Conservation (phyloP, 2,113 vertebrate genomes). For the Varanus komodoensis region DNA sequence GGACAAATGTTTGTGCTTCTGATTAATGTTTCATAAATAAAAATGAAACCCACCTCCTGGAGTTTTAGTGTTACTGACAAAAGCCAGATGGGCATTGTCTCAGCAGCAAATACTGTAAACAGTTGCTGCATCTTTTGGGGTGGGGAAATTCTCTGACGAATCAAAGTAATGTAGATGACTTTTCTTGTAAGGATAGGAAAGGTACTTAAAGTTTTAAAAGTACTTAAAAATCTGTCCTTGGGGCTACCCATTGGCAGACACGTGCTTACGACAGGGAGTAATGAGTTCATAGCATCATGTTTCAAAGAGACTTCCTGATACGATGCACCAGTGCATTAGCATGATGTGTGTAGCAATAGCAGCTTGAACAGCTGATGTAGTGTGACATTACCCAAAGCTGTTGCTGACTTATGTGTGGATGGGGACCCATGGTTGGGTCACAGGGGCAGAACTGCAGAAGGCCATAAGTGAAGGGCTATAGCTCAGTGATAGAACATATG, state of each 20-base stretch:
- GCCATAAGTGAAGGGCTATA: background rate
- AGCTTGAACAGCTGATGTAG: background rate
- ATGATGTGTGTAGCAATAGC: too few species aligned
- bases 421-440: background rate
- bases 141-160: background rate
- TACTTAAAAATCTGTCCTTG: background rate
- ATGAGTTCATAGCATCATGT: background rate
- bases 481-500: background rate
- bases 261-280: background rate
- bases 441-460: background rate
- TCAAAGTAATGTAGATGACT: background rate
- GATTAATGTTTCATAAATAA: background rate
- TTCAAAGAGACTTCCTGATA: background rate
- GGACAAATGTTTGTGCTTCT: background rate
- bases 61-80: background rate
- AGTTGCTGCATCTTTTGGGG: background rate
- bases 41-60: accelerated
- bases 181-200: background rate
- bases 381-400: background rate
- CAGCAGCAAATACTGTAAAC: accelerated
- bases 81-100: background rate
- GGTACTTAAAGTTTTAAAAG: background rate
- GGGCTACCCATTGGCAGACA: background rate
- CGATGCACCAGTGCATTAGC: background rate
- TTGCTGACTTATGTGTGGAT: background rate